A percentile compares a stretch with the other conserved stretches of the same genome.
phyloP scores from a whole-genome alignment of 2,797 vertebrate genomes.

The Nannoperca obscura region DNA sequence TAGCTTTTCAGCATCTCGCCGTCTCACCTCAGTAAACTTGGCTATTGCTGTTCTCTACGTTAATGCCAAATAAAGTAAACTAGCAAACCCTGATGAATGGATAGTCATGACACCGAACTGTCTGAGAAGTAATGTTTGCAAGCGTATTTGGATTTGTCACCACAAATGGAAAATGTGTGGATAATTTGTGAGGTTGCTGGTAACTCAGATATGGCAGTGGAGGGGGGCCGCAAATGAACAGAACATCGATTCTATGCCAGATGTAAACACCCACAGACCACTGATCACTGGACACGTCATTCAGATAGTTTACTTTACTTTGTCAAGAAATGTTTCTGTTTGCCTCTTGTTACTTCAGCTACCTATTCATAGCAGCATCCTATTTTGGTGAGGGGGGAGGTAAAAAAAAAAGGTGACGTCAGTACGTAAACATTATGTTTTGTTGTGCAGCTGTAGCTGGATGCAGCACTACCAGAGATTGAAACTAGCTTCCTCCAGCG shows the following conservation, averaged over 20 bases:
- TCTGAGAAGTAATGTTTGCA: neutral
- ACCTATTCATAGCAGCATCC: neutral
- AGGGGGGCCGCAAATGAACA: neutral
- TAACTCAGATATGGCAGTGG: neutral
- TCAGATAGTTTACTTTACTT: constrained; percentile 3
- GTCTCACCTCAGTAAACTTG: neutral
- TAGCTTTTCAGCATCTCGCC: neutral
- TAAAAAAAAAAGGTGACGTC: neutral
- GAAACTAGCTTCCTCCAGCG: neutral
- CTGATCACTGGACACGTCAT: neutral
- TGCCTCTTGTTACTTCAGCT: neutral
- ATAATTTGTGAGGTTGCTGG: neutral
- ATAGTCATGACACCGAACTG: neutral
- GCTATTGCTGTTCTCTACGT: neutral
- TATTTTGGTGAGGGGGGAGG: neutral
- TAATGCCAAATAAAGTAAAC: neutral
- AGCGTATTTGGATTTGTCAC: neutral
- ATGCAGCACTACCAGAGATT: neutral
- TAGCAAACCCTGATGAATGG: neutral
- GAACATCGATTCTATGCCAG: neutral
- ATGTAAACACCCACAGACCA: neutral
- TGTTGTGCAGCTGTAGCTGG: neutral
- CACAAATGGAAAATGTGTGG: neutral
- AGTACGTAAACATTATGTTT: neutral
- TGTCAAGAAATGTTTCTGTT: neutral